A percentile compares a stretch with the other conserved stretches of the same genome.
These are phyloP conservation scores for Cherax destructor DNA, from an alignment of 1,140 invertebrate genomes.

Conservation along the genomic window DNA sequence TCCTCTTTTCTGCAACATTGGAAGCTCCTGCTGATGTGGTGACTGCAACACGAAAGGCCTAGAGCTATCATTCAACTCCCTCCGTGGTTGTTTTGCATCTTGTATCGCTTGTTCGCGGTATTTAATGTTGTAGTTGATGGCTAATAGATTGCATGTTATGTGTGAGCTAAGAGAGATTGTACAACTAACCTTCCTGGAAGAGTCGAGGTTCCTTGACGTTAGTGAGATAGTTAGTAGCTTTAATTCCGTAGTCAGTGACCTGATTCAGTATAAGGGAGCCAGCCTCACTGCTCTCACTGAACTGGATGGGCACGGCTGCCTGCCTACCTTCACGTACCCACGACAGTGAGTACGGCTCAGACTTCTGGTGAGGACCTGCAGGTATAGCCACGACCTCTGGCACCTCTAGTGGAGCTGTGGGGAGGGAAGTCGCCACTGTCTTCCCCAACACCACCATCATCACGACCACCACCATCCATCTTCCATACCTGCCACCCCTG, in stretches of 20 bases:
- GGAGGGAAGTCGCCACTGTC: background rate
- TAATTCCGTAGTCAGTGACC: constrained; percentile 79
- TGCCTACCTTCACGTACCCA: constrained; percentile 56
- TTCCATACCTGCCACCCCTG: background rate
- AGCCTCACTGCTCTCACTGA: constrained; percentile 52
- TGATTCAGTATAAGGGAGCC: constrained; percentile 61
- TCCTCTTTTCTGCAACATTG: no score
- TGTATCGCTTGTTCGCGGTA: no score
- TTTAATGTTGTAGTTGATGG: no score
- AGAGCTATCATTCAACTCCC: no score
- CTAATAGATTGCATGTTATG: no score
- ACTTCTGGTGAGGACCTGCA: constrained; percentile 25
- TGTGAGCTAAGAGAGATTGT: no score
- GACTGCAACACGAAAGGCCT: no score
- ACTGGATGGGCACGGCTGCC: constrained; percentile 49
- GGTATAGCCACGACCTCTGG: background rate
- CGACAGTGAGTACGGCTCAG: constrained; percentile 58
- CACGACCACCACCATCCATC: constrained; percentile 1
- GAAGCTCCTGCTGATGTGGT: no score
- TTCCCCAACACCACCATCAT: background rate
- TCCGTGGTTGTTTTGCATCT: no score
- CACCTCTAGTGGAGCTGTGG: background rate
- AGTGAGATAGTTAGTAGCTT: constrained; percentile 82
- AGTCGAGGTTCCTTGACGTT: constrained; percentile 82
- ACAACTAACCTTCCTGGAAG: constrained; percentile 81